Evolutionary conservation across 2,113 vertebrate species (phyloP), one percentile per base, ranked within the genome.

Genomic region (Acrocephalus arundinaceus): DNA sequence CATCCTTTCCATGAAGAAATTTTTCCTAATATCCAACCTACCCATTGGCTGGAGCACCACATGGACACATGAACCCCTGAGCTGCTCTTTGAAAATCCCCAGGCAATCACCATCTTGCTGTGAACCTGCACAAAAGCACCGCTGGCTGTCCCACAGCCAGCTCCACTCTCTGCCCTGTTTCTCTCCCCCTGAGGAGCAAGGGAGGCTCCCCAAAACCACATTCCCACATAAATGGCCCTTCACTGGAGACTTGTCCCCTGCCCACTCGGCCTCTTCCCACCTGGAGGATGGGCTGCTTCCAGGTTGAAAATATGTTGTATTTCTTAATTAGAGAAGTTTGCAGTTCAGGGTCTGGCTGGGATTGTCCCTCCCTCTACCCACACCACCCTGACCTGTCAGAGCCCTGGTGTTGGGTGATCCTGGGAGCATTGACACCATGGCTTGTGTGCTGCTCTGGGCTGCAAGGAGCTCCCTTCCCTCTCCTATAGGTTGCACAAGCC

Each of bases 401-500:
- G 28, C 19, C 31, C 18, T 1, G 3, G 8, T 63, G 43, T 4
- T 22, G 45, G 22, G 13, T 37, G 78, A 33, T 27, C 16, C 45
- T 3, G 9, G 23, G 37, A 20, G 3, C 3, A 0, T 2, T 46
- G 70, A 28, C 51, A 30, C 46, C 18, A 1, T 0, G 28, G 33
- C 16, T 30, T 14, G 13, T 57, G 35, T 0, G 1, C 20, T 37
- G 61, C 20, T 66, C 33, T 9, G 35, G 41, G 19, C 49, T 41
- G 35, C 0, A 0, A 46, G 49, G n/a, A 58, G 16, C 35, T 59
- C 22, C 25, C 11, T 43, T 72, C 43, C 27, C 2, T 2, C 19
- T 87, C 67, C 27, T 1, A 0, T 51, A 66, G 31, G 46, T 2
- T 57, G 19, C 27, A 54, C 48, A 57, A 25, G 43, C 48, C 1